A percentile compares a stretch with the other conserved stretches of the same genome.
phyloP scores from a whole-genome alignment of 2,113 vertebrate genomes.

The Indicator maculatus region DNA sequence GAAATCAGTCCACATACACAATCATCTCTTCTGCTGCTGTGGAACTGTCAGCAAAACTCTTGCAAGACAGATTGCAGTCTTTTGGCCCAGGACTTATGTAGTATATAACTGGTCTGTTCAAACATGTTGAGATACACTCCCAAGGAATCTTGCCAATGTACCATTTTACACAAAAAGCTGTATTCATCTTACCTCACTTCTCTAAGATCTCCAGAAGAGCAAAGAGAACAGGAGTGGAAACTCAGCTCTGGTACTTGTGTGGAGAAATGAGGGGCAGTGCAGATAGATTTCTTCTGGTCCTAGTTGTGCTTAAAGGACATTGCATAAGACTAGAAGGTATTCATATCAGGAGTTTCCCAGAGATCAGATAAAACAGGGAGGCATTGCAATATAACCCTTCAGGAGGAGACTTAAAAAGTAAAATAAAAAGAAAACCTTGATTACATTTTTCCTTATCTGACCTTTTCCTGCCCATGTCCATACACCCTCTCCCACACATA shows the following conservation, averaged over 20 bases:
- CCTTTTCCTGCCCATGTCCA: not conserved
- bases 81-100: not conserved
- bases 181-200: not conserved
- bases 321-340: not conserved
- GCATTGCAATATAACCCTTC: not conserved
- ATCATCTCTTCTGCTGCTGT: not conserved
- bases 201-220: not conserved
- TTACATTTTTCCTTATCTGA: not conserved
- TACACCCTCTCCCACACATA: not conserved
- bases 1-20: slow-evolving; percentile 32
- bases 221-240: not conserved
- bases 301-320: no score
- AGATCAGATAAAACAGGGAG: not conserved
- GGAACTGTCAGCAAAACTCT: not conserved
- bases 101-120: not conserved
- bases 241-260: not conserved
- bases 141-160: not conserved
- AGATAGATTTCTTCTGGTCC: not conserved
- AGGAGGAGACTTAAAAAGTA: not conserved
- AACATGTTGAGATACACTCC: not conserved
- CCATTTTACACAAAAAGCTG: not conserved
- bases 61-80: not conserved
- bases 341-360: not conserved
- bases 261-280: not conserved
- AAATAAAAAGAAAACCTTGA: no score